phyloP scores from a whole-genome alignment of 2,888 invertebrate species.

The Pyrochroa serraticornis region DNA sequence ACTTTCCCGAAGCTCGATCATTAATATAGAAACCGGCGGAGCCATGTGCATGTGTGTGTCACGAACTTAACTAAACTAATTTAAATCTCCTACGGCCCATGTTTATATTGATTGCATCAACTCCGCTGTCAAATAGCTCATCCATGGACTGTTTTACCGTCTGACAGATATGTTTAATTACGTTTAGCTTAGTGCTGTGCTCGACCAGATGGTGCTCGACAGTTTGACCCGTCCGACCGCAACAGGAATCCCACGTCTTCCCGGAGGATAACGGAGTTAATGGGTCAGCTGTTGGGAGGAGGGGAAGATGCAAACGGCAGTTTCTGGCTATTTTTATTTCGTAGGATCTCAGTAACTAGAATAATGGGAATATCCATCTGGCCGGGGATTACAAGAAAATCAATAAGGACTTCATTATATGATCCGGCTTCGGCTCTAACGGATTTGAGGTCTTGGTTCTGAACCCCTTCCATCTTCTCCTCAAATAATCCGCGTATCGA shows the following conservation, averaged over 20 bases:
- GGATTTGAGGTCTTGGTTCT: constrained; percentile 45
- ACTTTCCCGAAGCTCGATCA: constrained; percentile 24
- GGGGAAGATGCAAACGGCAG: background rate
- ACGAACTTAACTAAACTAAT: constrained; percentile 39
- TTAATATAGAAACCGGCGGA: constrained; percentile 20
- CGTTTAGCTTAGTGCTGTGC: constrained; percentile 34
- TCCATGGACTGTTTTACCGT: constrained; percentile 38
- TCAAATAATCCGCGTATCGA: constrained; percentile 50
- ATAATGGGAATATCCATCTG: constrained; percentile 43
- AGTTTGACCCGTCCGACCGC: constrained; percentile 27
- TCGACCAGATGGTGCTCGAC: constrained; percentile 32
- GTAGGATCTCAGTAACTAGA: constrained; percentile 25
- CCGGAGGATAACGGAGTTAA: constrained; percentile 23
- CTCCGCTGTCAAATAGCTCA: constrained; percentile 37
- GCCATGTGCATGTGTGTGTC: constrained; percentile 21
- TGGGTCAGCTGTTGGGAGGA: constrained; percentile 12
- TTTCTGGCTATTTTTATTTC: constrained; percentile 21
- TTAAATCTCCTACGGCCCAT: constrained; percentile 31
- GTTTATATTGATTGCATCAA: constrained; percentile 27
- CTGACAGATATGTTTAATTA: constrained; percentile 47
- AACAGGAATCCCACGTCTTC: constrained; percentile 18
- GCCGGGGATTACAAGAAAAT: constrained; percentile 46
- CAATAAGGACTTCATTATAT: constrained; percentile 52
- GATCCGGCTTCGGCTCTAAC: constrained; percentile 46
- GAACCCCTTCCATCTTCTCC: constrained; percentile 33